These are phyloP conservation scores for Crambe crambe DNA, from an alignment of 37 sponge, comb jelly and placozoan genomes.

Conservation along the genomic window DNA sequence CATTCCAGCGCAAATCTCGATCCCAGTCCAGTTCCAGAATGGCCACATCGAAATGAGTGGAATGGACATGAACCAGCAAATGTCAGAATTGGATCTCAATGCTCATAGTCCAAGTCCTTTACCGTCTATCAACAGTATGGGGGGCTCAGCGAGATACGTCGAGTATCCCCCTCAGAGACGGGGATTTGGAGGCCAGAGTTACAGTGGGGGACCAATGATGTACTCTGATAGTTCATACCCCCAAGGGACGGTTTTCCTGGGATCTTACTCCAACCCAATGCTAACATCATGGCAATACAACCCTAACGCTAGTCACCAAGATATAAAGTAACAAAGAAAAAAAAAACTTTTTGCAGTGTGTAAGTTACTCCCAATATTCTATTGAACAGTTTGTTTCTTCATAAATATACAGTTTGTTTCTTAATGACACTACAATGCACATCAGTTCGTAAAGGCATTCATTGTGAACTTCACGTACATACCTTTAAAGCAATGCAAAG, in stretches of 20 bases:
- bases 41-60: neutral
- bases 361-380: too few species aligned
- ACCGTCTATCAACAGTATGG: too few species aligned
- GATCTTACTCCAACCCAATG: slow-evolving; percentile 7
- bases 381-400: too few species aligned
- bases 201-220: neutral
- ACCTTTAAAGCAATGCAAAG: too few species aligned
- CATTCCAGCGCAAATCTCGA: neutral
- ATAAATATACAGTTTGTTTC: too few species aligned
- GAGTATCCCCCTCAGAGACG: neutral
- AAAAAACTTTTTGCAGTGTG: too few species aligned
- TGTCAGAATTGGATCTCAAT: slow-evolving; percentile 11
- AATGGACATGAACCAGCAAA: slow-evolving; percentile 16
- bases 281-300: slow-evolving; percentile 3
- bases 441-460: too few species aligned
- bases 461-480: too few species aligned
- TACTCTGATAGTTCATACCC: neutral
- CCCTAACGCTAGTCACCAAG: neutral
- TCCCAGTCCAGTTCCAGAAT: slow-evolving; percentile 12
- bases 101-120: neutral
- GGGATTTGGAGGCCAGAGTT: neutral
- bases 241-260: neutral
- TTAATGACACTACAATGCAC: too few species aligned
- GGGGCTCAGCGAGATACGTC: neutral
- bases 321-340: neutral